Conservation (phyloP, 2,113 vertebrate species). For the Heterotilapia buettikoferi region DNA sequence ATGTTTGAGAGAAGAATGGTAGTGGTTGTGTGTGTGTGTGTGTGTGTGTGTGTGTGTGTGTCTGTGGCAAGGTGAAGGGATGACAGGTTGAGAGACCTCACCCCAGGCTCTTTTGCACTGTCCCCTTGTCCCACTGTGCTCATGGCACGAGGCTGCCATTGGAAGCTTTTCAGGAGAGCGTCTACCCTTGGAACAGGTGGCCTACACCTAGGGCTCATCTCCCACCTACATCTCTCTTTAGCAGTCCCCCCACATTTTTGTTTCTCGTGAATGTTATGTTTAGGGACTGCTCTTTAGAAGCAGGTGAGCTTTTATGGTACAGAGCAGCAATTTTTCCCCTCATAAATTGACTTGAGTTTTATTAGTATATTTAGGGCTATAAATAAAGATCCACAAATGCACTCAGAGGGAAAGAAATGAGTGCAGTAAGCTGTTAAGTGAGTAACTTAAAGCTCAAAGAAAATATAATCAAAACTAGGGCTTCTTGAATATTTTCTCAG, state of each 20-base stretch:
- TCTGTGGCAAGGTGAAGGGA: slow-evolving; percentile 68
- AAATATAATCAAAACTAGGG: neutral
- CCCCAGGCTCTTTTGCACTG: slow-evolving; percentile 72
- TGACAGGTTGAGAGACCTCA: slow-evolving; percentile 77
- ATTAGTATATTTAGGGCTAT: neutral
- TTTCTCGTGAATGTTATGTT: neutral
- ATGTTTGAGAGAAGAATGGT: slow-evolving; percentile 15
- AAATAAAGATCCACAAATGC: neutral
- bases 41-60: slow-evolving; percentile 47
- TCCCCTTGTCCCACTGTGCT: slow-evolving; percentile 68
- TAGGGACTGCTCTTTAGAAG: neutral
- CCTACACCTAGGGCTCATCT: slow-evolving; percentile 63
- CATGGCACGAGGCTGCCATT: slow-evolving; percentile 66
- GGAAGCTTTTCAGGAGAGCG: slow-evolving; percentile 67
- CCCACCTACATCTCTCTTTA: slow-evolving; percentile 65
- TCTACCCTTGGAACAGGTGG: slow-evolving; percentile 79
- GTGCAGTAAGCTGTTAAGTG: neutral
- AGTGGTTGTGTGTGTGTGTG: slow-evolving; percentile 37
- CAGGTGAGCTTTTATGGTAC: neutral
- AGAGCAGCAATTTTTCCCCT: neutral
- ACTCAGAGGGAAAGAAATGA: neutral
- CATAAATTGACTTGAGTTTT: neutral
- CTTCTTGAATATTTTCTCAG: neutral
- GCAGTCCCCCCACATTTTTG: slow-evolving; percentile 1
- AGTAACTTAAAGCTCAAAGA: neutral